A percentile compares a stretch with the other conserved stretches of the same genome.
Evolutionary conservation across 2,797 vertebrate genomes (phyloP).

Genomic region (Tangara arthus): DNA sequence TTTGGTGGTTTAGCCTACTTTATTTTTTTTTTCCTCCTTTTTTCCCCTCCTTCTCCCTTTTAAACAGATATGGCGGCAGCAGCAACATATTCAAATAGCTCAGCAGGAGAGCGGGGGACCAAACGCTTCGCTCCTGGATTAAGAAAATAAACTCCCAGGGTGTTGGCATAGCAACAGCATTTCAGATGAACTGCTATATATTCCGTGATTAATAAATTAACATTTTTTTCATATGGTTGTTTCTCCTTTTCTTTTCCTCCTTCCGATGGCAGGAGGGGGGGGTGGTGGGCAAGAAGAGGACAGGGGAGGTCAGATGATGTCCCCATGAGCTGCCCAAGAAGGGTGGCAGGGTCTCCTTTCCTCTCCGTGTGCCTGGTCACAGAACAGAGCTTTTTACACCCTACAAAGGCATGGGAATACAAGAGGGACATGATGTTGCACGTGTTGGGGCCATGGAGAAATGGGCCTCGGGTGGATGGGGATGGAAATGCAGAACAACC

Average conservation of each 20-base stretch:
- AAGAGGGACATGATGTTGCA: fast-evolving
- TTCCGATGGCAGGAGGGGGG: not conserved
- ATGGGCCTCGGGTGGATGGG: fast-evolving
- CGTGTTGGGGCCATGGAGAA: fast-evolving
- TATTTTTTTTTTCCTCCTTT: slow-evolving; percentile 23
- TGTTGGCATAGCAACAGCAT: slow-evolving; percentile 96
- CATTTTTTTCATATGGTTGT: slow-evolving; percentile 81
- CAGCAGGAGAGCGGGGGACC: slow-evolving; percentile 87
- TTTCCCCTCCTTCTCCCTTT: slow-evolving; percentile 45
- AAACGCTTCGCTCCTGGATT: slow-evolving; percentile 91
- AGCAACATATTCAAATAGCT: slow-evolving; percentile 82
- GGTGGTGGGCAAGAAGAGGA: fast-evolving
- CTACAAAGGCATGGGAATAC: not conserved
- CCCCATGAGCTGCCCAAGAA: not conserved
- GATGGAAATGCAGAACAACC: not conserved
- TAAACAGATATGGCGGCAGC: slow-evolving; percentile 74
- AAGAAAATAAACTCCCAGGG: slow-evolving; percentile 97
- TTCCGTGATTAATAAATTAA: slow-evolving; percentile 87
- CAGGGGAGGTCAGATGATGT: not conserved
- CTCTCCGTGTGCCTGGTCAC: fast-evolving
- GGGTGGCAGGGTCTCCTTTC: not conserved
- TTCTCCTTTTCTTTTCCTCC: slow-evolving; percentile 61
- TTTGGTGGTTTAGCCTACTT: slow-evolving; percentile 74
- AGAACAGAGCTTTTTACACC: not conserved
- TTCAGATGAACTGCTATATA: slow-evolving; percentile 85